A percentile compares a stretch with the other conserved stretches of the same genome.
phyloP scores from a whole-genome alignment of 2,113 vertebrate genomes.

The Silurus meridionalis region DNA sequence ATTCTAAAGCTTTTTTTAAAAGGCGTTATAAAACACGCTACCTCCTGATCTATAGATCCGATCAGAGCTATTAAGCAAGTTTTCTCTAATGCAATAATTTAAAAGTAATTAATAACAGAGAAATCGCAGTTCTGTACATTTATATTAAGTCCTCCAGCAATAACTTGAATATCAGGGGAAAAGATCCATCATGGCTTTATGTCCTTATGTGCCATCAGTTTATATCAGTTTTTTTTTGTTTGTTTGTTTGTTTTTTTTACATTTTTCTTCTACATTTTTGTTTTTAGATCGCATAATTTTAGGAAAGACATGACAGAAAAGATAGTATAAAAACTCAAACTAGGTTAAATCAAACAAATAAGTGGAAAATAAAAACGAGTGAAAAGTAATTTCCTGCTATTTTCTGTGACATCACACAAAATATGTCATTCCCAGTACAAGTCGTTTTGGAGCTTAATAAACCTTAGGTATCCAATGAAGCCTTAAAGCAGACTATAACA shows the following conservation, averaged over 20 bases:
- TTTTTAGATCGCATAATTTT: conserved; percentile 16
- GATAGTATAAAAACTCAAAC: neutral
- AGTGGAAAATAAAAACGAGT: neutral
- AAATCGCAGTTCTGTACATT: conserved; percentile 46
- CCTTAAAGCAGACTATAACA: neutral
- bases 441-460: neutral
- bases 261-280: neutral
- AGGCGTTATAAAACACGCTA: conserved; percentile 51
- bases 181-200: conserved; percentile 71
- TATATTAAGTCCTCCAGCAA: conserved; percentile 44
- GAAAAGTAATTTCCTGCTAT: conserved; percentile 21
- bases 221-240: conserved; percentile 10
- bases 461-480: conserved; percentile 2
- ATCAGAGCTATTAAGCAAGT: conserved; percentile 32
- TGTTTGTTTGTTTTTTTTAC: neutral
- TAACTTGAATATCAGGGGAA: conserved; percentile 7
- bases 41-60: conserved; percentile 36
- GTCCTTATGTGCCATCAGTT: conserved; percentile 66
- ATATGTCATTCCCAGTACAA: conserved; percentile 17
- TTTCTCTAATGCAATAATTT: conserved; percentile 83
- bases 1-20: conserved; percentile 53
- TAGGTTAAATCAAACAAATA: conserved; percentile 24
- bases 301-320: neutral
- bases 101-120: conserved; percentile 45
- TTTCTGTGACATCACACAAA: conserved; percentile 34